phyloP scores from a whole-genome alignment of 2,797 vertebrate genomes.

The Euphonia xanthogaster region DNA sequence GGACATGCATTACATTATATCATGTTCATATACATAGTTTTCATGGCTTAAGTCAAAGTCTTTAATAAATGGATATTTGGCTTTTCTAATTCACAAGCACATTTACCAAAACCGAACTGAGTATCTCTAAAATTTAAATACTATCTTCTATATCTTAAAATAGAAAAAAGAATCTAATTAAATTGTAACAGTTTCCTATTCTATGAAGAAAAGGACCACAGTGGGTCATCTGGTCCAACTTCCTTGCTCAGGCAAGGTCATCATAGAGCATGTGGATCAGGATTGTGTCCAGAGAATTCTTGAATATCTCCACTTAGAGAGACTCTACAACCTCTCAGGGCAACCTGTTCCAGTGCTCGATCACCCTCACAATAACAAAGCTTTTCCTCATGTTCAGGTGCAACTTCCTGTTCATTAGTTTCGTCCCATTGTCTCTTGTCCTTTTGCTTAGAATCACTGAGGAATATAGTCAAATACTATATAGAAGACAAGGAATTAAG shows the following conservation, averaged over 20 bases:
- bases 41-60: not conserved
- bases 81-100: not conserved
- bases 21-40: not conserved
- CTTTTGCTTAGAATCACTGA: not conserved
- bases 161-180: not conserved
- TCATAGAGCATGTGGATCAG: no score
- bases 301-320: not conserved
- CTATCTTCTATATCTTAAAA: not conserved
- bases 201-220: not conserved
- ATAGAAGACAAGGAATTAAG: not conserved
- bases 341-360: rapidly evolving
- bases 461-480: not conserved
- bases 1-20: not conserved
- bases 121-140: not conserved
- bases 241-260: not conserved
- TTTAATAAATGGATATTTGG: not conserved
- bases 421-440: not conserved
- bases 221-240: not conserved
- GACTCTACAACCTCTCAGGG: not conserved
- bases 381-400: not conserved
- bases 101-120: not conserved
- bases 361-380: no score
- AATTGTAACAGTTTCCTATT: not conserved
- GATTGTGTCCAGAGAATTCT: not conserved
- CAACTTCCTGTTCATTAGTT: not conserved